Conservation (phyloP, 2,888 invertebrate species). For the Gerris lacustris region DNA sequence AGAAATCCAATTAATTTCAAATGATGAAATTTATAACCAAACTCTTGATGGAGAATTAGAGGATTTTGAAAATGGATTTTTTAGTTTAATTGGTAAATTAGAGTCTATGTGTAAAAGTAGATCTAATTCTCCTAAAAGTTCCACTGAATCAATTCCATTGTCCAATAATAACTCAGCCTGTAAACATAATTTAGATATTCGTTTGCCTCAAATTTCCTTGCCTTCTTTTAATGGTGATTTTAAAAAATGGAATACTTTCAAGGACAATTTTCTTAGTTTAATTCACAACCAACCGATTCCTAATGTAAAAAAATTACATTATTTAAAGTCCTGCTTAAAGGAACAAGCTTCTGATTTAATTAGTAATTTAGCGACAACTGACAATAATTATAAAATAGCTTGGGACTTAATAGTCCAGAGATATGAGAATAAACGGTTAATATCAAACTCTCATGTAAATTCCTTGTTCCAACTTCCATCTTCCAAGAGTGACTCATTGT, state of each 20-base stretch:
- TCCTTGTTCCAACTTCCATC: not conserved
- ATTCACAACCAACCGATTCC: not conserved
- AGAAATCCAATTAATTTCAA: not conserved
- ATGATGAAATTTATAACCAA: not conserved
- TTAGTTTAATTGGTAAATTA: not conserved
- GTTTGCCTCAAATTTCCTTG: slow-evolving; percentile 2
- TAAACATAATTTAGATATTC: not conserved
- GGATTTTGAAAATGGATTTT: not conserved
- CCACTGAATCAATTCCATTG: not conserved
- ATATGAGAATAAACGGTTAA: slow-evolving; percentile 2
- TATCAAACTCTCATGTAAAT: slow-evolving; percentile 4
- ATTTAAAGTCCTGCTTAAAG: not conserved
- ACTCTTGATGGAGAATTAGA: not conserved
- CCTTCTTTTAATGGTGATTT: slow-evolving; percentile 5
- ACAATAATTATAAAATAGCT: slow-evolving; percentile 5
- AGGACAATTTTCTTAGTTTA: slow-evolving; percentile 8
- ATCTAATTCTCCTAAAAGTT: not conserved
- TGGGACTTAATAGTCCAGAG: slow-evolving; percentile 5
- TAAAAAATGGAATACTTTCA: slow-evolving; percentile 9
- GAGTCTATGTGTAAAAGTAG: not conserved
- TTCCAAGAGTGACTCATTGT: not conserved
- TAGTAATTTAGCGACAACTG: not conserved
- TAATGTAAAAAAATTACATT: not conserved
- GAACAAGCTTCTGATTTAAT: slow-evolving; percentile 6
- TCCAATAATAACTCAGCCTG: not conserved